Evolutionary conservation across 2,113 vertebrate genomes (phyloP).

Genomic region (Microcebus lehilahytsara): DNA sequence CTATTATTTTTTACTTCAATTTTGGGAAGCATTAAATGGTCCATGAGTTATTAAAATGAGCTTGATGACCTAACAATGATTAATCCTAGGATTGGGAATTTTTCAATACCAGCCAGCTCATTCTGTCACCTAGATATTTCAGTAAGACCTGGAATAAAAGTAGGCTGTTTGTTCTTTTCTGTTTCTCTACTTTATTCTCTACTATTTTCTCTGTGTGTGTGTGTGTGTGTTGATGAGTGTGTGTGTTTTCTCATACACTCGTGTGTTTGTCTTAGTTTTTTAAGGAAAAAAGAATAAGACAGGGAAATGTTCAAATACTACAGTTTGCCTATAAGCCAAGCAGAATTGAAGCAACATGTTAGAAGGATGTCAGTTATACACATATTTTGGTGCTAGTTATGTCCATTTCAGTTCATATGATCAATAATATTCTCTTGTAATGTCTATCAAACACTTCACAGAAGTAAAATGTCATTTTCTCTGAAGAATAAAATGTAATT

Average conservation of each 20-base stretch:
- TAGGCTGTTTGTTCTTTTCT: neutral
- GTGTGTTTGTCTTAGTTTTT: neutral
- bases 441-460: neutral
- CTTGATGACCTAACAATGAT: neutral
- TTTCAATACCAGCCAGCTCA: neutral
- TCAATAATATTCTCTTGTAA: neutral
- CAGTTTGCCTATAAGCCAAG: rapidly evolving
- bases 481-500: neutral
- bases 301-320: neutral
- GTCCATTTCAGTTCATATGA: neutral
- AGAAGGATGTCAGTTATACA: neutral
- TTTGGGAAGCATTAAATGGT: neutral
- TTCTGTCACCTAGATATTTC: neutral
- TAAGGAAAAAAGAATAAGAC: neutral
- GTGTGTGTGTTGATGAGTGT: neutral
- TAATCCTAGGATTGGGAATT: neutral
- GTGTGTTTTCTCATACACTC: neutral
- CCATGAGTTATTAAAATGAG: neutral
- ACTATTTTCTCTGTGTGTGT: neutral
- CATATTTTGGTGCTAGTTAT: neutral
- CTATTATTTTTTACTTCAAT: neutral
- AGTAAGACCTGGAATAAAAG: neutral
- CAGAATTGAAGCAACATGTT: neutral
- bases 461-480: neutral
- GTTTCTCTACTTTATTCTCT: neutral